Evolutionary conservation across 2,888 invertebrate species (phyloP).

Genomic region (Agapostemon virescens): DNA sequence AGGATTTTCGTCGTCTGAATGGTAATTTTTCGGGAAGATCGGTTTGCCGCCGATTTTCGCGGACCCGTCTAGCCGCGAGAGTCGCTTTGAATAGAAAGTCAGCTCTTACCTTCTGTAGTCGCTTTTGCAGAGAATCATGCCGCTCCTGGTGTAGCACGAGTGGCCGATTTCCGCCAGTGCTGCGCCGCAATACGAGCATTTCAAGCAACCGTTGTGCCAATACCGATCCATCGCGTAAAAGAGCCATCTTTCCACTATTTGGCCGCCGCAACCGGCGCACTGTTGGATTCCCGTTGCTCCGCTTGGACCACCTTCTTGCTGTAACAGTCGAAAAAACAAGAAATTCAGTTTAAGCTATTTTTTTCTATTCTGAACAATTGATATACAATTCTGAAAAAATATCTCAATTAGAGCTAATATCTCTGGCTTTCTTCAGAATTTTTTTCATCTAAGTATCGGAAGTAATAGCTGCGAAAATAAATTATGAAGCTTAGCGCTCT

Average conservation of each 20-base stretch:
- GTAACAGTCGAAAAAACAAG: constrained; percentile 61
- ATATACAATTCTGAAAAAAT: too few species aligned
- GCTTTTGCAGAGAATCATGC: constrained; percentile 96
- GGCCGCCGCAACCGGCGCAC: constrained; percentile 95
- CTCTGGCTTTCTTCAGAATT: too few species aligned
- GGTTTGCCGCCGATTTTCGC: neutral
- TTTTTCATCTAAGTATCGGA: too few species aligned
- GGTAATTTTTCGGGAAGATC: neutral
- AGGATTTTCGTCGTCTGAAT: neutral
- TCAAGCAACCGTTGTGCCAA: constrained; percentile 97
- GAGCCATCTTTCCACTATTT: constrained; percentile 95
- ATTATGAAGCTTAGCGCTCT: too few species aligned
- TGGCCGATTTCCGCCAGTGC: constrained; percentile 94
- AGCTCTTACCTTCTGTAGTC: constrained; percentile 94
- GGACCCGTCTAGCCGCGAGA: neutral
- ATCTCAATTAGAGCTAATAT: too few species aligned
- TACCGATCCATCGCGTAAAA: constrained; percentile 95
- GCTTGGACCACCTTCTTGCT: constrained; percentile 79
- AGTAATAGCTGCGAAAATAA: too few species aligned
- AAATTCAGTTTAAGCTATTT: neutral
- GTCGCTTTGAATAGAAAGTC: neutral
- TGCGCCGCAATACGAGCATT: constrained; percentile 94
- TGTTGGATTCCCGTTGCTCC: constrained; percentile 84
- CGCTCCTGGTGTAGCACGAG: constrained; percentile 95
- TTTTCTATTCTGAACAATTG: too few species aligned